Percentiles rank a stretch among this genome's conserved stretches.
phyloP scores from a whole-genome alignment of 2,113 vertebrate genomes.

The Aplodontia rufa region DNA sequence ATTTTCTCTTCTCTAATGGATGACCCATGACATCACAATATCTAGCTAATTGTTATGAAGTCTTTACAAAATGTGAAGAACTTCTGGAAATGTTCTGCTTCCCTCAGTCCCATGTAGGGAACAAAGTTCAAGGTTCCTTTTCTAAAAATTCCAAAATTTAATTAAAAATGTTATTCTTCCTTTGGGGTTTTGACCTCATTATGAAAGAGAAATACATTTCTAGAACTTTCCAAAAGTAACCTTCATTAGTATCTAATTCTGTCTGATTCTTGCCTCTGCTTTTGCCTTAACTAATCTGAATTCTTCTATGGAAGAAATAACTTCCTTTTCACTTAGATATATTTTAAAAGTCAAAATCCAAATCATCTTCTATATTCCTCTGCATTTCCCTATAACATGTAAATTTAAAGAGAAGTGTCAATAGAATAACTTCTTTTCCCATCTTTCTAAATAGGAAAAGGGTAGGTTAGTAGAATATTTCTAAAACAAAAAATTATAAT shows the following conservation, averaged over 20 bases:
- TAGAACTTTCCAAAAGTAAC: not conserved
- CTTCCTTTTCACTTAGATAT: not conserved
- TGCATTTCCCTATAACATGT: not conserved
- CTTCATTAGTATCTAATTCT: slow-evolving; percentile 26
- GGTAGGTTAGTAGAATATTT: not conserved
- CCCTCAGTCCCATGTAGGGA: not conserved
- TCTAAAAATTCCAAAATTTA: slow-evolving; percentile 14
- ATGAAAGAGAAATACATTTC: slow-evolving; percentile 22
- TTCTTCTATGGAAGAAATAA: not conserved
- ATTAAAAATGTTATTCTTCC: slow-evolving; percentile 16
- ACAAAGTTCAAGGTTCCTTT: not conserved
- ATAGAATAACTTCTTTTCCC: not conserved
- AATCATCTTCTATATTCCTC: not conserved
- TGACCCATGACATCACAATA: not conserved
- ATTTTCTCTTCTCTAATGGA: not conserved
- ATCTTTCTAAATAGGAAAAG: not conserved
- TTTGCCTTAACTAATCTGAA: slow-evolving; percentile 19
- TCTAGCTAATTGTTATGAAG: not conserved
- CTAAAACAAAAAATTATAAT: not conserved
- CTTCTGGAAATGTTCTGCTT: not conserved
- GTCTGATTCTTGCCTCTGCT: not conserved
- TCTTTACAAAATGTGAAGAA: not conserved
- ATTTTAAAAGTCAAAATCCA: not conserved
- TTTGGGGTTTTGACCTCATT: slow-evolving; percentile 17
- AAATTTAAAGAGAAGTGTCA: not conserved